Evolutionary conservation across 2,797 vertebrate species (phyloP), one percentile per base, ranked within the genome.

Genomic region (Malurus splendens): DNA sequence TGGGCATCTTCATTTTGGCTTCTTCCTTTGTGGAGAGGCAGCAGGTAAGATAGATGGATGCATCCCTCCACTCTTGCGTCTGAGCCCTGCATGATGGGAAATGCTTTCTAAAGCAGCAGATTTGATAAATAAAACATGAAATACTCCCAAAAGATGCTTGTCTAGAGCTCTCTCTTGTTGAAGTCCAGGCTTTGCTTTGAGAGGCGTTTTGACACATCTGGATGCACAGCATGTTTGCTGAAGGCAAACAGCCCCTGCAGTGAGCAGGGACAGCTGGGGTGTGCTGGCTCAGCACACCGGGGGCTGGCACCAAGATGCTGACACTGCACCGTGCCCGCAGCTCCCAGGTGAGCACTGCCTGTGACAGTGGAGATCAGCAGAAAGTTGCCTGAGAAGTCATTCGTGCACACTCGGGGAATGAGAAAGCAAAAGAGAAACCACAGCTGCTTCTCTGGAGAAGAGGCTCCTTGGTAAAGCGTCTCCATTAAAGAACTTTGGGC

Each of bases 251-350:
- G 88, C 54, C 41, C 1, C 33, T 39, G 82, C 70, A 30, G 82
- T 27, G 78, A 14, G 10, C 3, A 61, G 76, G 78, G 93, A 85
- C 95, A 93, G 93, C 92, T 91, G 96, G 92, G 86, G 36, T 66
- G 67, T 95, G 94, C 94, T 94, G 95, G 39, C 93, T 97, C 96
- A 95, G 93, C 93, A 93, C 70, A 12, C 75, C 0, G n/a, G 88
- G 90, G 90, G 65, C 90, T 82, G 62, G 61, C 60, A 28, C 64
- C 14, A 19, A 50, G 94, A 2, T 47, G 92, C 94, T 95, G 96
- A 94, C 39, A 1, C 75, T 41, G 89, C 92, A 81, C 59, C 18
- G 8, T 25, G 48, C 18, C 74, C 24, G 2, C 61, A 2, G 88
- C 48, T 95, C 93, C 95, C 93, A 93, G 94, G 95, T 92, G 93